phyloP scores from a whole-genome alignment of 2,113 vertebrate genomes.

The Electrona antarctica region DNA sequence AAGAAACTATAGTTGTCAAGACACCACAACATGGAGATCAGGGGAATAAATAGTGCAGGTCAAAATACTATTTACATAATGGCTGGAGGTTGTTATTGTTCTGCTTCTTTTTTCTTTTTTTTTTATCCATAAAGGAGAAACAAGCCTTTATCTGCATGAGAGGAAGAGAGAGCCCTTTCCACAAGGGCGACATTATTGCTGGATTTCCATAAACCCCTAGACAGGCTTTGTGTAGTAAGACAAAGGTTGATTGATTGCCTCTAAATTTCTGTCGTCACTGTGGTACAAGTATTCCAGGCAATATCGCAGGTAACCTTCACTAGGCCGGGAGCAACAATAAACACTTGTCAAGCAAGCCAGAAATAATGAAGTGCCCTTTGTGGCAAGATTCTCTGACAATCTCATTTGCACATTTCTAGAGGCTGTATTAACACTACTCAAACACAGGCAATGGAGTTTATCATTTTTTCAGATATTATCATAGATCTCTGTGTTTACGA shows the following conservation, averaged over 20 bases:
- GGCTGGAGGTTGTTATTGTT: conserved; percentile 2
- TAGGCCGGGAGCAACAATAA: conserved; percentile 63
- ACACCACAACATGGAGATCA: conserved; percentile 3
- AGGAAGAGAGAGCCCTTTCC: conserved; percentile 45
- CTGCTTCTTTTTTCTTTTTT: conserved; percentile 26
- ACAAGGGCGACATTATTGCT: conserved; percentile 62
- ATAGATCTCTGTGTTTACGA: not conserved
- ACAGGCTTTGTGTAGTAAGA: conserved; percentile 74
- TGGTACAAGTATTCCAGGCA: conserved; percentile 54
- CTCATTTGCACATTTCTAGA: conserved; percentile 42
- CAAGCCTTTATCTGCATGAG: not conserved
- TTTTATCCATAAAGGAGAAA: conserved; percentile 45
- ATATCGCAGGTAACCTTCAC: conserved; percentile 72
- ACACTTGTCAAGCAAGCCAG: conserved; percentile 66
- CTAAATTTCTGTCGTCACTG: conserved; percentile 69
- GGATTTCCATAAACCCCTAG: conserved; percentile 73
- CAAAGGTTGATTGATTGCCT: conserved; percentile 82
- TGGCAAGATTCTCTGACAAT: conserved; percentile 46
- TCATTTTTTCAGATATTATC: conserved; percentile 23
- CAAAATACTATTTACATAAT: conserved; percentile 36
- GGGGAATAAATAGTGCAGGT: conserved; percentile 20
- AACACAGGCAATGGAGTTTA: conserved; percentile 11
- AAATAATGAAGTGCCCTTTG: conserved; percentile 70
- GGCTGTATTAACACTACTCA: conserved; percentile 26
- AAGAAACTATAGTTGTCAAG: conserved; percentile 16